A percentile compares a stretch with the other conserved stretches of the same genome.
These are phyloP conservation scores for Spisula solida DNA, from an alignment of 2,888 invertebrate species.

Conservation along the genomic window DNA sequence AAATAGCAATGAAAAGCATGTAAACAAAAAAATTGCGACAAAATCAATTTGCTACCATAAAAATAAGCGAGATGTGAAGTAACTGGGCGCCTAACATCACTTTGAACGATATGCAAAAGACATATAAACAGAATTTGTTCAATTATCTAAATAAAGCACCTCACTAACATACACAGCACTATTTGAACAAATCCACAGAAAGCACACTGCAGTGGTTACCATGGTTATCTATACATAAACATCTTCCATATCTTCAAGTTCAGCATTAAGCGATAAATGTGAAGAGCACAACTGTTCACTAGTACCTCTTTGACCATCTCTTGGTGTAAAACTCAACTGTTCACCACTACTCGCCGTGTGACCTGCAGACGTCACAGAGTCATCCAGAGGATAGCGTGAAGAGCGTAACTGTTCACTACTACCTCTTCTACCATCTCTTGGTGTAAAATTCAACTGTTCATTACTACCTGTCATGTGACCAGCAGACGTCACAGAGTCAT, in stretches of 20 bases:
- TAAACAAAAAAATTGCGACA: too few relatives aligned
- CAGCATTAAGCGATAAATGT: conserved; percentile 1
- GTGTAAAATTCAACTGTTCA: too few relatives aligned
- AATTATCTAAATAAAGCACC: too few relatives aligned
- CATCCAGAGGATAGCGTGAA: neutral
- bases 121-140: too few relatives aligned
- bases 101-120: too few relatives aligned
- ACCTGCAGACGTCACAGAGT: neutral
- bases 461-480: neutral
- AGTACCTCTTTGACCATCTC: neutral
- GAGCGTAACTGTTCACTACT: neutral
- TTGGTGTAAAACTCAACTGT: neutral
- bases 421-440: neutral
- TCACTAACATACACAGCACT: neutral
- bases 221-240: conserved; percentile 3
- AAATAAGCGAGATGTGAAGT: neutral
- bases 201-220: neutral
- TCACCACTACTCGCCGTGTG: neutral
- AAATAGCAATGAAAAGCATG: too few relatives aligned
- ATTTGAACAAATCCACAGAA: neutral
- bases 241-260: conserved; percentile 15
- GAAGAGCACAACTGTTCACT: conserved; percentile 5
- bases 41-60: neutral
- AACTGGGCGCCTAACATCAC: neutral
- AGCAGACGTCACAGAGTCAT: neutral